phyloP scores from a whole-genome alignment of 2,888 invertebrate species.

The Leptothorax acervorum region DNA sequence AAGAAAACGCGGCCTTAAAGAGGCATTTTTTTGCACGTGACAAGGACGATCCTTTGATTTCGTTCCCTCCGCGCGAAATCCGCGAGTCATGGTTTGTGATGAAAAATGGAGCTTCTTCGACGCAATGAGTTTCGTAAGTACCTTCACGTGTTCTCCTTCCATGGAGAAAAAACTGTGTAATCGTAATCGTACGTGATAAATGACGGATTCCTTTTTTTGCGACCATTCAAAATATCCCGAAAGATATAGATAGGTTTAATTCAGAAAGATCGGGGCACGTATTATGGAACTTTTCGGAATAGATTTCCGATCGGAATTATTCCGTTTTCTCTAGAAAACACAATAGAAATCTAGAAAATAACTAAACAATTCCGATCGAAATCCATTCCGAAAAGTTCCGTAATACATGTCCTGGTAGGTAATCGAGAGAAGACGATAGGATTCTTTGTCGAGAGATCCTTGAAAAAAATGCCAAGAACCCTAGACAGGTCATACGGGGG shows the following conservation, averaged over 20 bases:
- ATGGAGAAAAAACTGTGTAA: neutral
- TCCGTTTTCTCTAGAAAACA: too few relatives aligned
- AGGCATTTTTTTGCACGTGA: neutral
- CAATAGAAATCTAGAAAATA: too few relatives aligned
- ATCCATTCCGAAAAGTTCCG: too few relatives aligned
- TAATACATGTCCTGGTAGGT: neutral
- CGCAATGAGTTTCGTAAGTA: slow-evolving; percentile 15
- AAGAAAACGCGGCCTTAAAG: slow-evolving; percentile 18
- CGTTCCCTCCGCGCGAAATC: neutral
- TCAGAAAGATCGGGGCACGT: neutral
- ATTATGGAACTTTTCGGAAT: too few relatives aligned
- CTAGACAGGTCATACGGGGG: too few relatives aligned
- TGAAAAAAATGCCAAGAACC: neutral
- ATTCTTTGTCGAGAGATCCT: neutral
- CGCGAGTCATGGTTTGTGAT: slow-evolving; percentile 10
- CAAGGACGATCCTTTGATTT: neutral
- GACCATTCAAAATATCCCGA: too few relatives aligned
- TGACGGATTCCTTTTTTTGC: neutral
- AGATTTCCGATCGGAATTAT: too few relatives aligned
- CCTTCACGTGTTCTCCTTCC: neutral
- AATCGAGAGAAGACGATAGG: neutral
- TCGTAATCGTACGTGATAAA: slow-evolving; percentile 26
- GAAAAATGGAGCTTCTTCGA: slow-evolving; percentile 18
- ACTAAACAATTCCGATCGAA: too few relatives aligned
- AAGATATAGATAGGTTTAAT: too few relatives aligned